phyloP scores from a whole-genome alignment of 2,113 vertebrate species.

The Psilopsiagon aurifrons region DNA sequence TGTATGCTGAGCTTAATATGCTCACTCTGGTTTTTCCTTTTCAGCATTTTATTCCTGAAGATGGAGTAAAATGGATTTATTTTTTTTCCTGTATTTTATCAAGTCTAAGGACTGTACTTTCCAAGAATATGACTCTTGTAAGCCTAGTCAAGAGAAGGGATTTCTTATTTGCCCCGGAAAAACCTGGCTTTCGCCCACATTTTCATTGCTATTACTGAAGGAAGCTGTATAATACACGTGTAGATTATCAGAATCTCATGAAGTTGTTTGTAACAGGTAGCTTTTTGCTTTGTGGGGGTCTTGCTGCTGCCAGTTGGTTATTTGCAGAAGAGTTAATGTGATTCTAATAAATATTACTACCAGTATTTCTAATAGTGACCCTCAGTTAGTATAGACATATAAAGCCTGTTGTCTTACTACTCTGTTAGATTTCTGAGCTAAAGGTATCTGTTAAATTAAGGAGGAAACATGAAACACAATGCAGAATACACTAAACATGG shows the following conservation, averaged over 20 bases:
- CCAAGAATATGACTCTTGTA: not conserved
- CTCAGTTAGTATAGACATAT: not conserved
- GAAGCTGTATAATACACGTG: not conserved
- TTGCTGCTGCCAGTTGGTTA: not conserved
- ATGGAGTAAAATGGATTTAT: not conserved
- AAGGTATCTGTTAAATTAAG: not conserved
- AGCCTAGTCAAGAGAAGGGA: not conserved
- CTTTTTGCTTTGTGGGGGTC: not conserved
- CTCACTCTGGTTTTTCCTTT: not conserved
- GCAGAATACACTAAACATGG: not conserved
- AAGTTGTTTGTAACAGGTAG: not conserved
- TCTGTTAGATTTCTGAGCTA: not conserved
- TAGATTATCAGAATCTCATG: not conserved
- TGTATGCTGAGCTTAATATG: not conserved
- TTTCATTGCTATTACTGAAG: not conserved
- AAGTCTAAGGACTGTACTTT: not conserved
- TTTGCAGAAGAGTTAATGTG: not conserved
- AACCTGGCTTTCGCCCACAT: not conserved
- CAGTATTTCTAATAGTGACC: not conserved
- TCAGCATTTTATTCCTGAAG: not conserved
- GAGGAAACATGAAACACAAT: not conserved
- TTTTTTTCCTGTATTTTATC: not conserved
- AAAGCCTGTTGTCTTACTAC: not conserved
- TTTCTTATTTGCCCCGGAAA: not conserved
- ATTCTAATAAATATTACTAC: not conserved